These are phyloP conservation scores for Euphysa ruthae DNA, from an alignment of 30 jellyfish, hydroid and myxozoan genomes.

Conservation along the genomic window DNA sequence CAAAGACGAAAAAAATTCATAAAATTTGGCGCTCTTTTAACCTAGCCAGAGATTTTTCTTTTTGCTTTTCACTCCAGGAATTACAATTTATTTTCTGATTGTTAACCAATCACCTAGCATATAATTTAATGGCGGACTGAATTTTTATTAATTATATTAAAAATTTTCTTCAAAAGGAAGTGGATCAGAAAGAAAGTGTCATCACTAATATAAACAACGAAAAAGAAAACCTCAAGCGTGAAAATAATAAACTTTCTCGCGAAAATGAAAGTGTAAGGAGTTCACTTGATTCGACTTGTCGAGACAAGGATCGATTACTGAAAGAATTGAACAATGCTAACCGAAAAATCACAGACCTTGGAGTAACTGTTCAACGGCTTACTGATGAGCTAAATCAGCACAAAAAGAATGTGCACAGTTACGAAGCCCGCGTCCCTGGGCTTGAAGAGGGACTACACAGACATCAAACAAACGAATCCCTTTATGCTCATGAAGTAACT, in stretches of 20 bases:
- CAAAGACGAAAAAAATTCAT: no score
- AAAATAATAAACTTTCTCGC: conserved; percentile 50
- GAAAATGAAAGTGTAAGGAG: conserved; percentile 62
- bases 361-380: conserved; percentile 57
- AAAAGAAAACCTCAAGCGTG: conserved; percentile 67
- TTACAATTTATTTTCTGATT: no score
- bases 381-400: conserved; percentile 63
- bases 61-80: no score
- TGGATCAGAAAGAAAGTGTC: conserved; percentile 48
- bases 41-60: no score
- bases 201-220: conserved; percentile 55
- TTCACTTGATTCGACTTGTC: conserved; percentile 49
- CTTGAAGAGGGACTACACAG: conserved; percentile 66
- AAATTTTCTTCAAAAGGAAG: background rate
- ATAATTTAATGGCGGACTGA: no score
- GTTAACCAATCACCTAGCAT: no score
- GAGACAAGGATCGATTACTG: conserved; percentile 74
- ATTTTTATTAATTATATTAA: no score
- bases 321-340: conserved; percentile 52
- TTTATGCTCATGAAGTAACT: conserved; percentile 58
- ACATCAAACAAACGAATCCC: conserved; percentile 46
- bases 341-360: conserved; percentile 70
- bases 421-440: conserved; percentile 48
- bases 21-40: no score
- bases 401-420: conserved; percentile 48